Conservation (phyloP, 2,888 invertebrate species). For the Nephrotoma flavescens region DNA sequence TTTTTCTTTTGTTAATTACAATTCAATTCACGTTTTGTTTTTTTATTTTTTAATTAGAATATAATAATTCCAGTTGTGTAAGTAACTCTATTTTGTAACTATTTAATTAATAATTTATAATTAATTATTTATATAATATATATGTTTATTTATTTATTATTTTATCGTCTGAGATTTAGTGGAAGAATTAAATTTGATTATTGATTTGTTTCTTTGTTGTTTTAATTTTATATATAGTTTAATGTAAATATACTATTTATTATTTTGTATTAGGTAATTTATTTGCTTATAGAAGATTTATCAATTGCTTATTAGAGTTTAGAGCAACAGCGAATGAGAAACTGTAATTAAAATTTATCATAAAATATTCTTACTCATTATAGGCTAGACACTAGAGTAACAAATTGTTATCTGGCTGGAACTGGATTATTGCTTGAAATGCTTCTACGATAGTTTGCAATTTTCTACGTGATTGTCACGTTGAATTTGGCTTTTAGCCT, state of each 20-base stretch:
- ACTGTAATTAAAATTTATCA: background rate
- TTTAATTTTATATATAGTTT: background rate
- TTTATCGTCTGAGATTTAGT: background rate
- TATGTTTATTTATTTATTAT: background rate
- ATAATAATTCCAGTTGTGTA: background rate
- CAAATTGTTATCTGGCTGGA: background rate
- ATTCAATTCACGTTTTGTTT: background rate
- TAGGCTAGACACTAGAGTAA: too few relatives aligned
- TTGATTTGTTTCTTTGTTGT: background rate
- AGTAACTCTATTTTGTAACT: background rate
- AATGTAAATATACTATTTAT: background rate
- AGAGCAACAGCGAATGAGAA: background rate
- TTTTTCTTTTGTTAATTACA: background rate
- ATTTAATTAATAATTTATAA: background rate
- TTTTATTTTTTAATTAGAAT: background rate
- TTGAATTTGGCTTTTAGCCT: background rate
- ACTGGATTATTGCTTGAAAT: background rate
- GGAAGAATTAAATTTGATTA: background rate
- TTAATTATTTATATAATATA: background rate
- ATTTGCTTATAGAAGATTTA: background rate
- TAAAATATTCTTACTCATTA: too few relatives aligned
- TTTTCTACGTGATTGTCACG: background rate
- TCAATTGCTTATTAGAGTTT: background rate
- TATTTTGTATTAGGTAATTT: background rate
- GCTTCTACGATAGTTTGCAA: background rate